Percentiles rank a stretch among this genome's conserved stretches.
Conservation (phyloP, 2,113 vertebrate genomes). For the Engystomops pustulosus region DNA sequence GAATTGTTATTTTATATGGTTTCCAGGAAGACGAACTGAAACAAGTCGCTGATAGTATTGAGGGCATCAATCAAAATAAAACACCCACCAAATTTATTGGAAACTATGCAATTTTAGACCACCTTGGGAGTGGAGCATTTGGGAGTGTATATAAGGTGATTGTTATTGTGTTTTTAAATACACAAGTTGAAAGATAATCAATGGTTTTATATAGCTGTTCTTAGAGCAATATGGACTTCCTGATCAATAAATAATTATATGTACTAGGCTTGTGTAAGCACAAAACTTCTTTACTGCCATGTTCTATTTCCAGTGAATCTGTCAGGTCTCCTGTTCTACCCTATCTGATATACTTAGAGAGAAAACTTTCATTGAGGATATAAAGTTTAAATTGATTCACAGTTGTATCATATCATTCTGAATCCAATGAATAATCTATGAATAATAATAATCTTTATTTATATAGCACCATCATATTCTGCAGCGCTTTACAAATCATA, state of each 20-base stretch:
- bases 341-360: too few relatives aligned
- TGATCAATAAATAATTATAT: conserved; percentile 26
- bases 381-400: too few relatives aligned
- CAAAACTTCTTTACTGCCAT: background rate
- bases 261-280: background rate
- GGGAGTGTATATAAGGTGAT: conserved; percentile 88
- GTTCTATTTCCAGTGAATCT: background rate
- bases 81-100: conserved; percentile 82
- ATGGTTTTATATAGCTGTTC: background rate
- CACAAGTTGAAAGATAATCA: conserved; percentile 14
- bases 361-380: too few relatives aligned
- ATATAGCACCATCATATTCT: too few relatives aligned
- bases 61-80: conserved; percentile 84
- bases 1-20: conserved; percentile 47
- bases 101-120: conserved; percentile 85
- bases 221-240: background rate
- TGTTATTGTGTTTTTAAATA: conserved; percentile 32
- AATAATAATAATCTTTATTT: too few relatives aligned
- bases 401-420: too few relatives aligned
- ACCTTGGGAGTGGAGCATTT: conserved; percentile 88
- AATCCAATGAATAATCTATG: too few relatives aligned
- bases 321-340: background rate
- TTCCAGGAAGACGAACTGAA: conserved; percentile 81
- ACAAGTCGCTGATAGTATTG: conserved; percentile 80
- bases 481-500: too few relatives aligned